These are phyloP conservation scores for Gerris buenoi DNA, from an alignment of 1,140 invertebrate genomes.

Conservation along the genomic window DNA sequence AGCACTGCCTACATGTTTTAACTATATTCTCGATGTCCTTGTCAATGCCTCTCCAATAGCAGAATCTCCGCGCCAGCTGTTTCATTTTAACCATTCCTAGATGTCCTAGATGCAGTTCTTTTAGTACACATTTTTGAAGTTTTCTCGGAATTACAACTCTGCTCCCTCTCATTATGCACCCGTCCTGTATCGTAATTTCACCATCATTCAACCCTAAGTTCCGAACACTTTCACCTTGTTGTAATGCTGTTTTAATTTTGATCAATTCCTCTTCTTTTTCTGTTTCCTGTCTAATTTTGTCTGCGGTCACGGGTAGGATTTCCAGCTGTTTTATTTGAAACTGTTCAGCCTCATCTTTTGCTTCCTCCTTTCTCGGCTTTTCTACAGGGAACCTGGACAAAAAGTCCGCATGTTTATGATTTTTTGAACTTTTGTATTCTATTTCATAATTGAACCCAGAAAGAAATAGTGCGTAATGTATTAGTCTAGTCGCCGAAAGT, in stretches of 20 bases:
- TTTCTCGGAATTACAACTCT: constrained; percentile 12
- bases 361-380: neutral
- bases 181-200: neutral
- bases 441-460: constrained; percentile 28
- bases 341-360: neutral
- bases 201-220: neutral
- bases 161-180: neutral
- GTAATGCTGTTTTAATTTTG: neutral
- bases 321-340: neutral
- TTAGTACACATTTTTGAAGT: constrained; percentile 6
- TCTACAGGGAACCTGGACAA: constrained; percentile 21
- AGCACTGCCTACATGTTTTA: constrained; percentile 19
- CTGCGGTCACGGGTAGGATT: neutral
- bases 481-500: neutral
- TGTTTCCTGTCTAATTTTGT: neutral
- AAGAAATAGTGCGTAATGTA: constrained; percentile 20
- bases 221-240: neutral
- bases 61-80: constrained; percentile 20
- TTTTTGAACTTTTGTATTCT: constrained; percentile 21
- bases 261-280: neutral
- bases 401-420: constrained; percentile 24
- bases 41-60: constrained; percentile 22
- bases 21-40: constrained; percentile 23
- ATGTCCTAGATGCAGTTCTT: constrained; percentile 19
- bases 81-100: constrained; percentile 24